Evolutionary conservation across 2,888 invertebrate genomes (phyloP), one percentile per base, ranked within the genome.

Genomic region (Drosophila greeni): DNA sequence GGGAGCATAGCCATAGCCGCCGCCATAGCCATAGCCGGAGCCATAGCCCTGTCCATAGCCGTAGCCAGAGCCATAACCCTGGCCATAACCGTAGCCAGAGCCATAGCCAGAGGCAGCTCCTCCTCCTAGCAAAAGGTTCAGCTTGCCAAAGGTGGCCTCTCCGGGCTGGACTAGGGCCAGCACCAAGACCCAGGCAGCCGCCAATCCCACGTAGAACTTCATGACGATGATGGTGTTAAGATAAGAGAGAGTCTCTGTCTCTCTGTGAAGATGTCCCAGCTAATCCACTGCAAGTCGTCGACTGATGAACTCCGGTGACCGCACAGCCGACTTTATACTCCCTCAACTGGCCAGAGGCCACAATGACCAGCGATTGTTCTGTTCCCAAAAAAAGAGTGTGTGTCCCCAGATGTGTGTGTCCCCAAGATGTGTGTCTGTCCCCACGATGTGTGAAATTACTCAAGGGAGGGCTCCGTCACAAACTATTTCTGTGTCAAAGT

Each of bases 121-220:
- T 26, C 73, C 72, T 18, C 81, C 78, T 40, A 76, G 54, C 53
- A 85, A 60, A 9, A 85, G 59, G 24, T 80, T 80, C 45, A 86
- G 57, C 52, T 86, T 86, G 64, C 76, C 75, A 40, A 86, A 84
- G 20, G 85, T 86, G 9, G 86, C 86, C 14, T 70, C 67, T 12
- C 72, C 72, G 5, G 84, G 84, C 0, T 67, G 34, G 20, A 61
- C 42, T 5, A 75, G 34, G 0, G 70, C 58, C 4, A 55, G 60
- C 40, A 73, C 31, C 39, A 74, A 34, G 1, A 75, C 43, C 37
- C 73, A 16, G 24, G 70, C 56, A 40, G 8, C 5, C 5, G 70
- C 29, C 20, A 64, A 47, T 40, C 43, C 48, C 29, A 47, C 53
- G 60, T 58, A 72, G 40, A 71, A 48, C 65, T 79, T 83, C 84